Evolutionary conservation across 2,888 invertebrate genomes (phyloP), one percentile per base, ranked within the genome.

Genomic region (Saturnia japonica): DNA sequence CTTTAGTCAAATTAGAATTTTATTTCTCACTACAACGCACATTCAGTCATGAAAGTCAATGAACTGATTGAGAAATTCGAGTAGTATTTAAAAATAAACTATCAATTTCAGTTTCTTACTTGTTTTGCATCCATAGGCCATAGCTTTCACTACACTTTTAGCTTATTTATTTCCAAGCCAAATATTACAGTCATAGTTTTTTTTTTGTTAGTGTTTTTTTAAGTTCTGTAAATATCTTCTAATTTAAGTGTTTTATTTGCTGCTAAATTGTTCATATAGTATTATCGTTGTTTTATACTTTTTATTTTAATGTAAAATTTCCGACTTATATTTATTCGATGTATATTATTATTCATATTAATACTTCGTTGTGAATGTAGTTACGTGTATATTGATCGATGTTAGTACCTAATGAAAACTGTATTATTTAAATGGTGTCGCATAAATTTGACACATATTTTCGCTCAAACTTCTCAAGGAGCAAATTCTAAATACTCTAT

Each of bases 181-280:
- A 94, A 94, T 93, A 94, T 89, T 92, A 93, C 90, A 94, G 93
- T 94, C 94, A 94, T 94, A 94, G 89, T 89, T 91, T 87, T 87
- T 34, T n/a, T 34, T 79, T 86, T 87, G 91, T 90, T 90, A 85
- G 89, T 91, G 88, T 81, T 87, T 79, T 87, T 87, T 89, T 91
- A 91, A 88, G 90, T 91, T 91, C 81, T 93, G 93, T 93, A 93
- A 89, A 93, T 93, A 93, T 83, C 85, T 84, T 82, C 80, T 82
- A 83, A 78, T 84, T 83, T 91, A 91, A 91, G 91, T 89, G 90
- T 90, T 92, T 91, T 90, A 88, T 83, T 86, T 89, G 86, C 87
- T 86, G 85, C 85, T 86, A 80, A 83, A 85, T 86, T 88, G 87
- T 88, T 90, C 86, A 87, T 83, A 85, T 90, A 93, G 92, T 93